Base-by-base conservation (phyloP, 92 coral and sea anemone species). In the Epizoanthus rinbou region DNA sequence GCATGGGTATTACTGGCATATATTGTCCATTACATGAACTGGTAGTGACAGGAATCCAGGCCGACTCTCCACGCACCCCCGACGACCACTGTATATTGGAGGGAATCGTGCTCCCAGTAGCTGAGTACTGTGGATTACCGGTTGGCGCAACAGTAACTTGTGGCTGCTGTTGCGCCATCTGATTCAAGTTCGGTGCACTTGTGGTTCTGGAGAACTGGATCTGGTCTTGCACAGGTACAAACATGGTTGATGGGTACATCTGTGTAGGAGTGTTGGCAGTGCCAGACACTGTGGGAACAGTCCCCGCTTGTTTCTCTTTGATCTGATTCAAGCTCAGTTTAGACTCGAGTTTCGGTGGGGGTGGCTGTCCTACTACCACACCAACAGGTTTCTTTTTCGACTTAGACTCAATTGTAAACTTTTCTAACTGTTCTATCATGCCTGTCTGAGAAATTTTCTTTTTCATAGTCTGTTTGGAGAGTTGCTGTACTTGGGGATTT, bases 241-340 rank as follows among this genome's bases (percentile, higher is more conserved):
- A 78, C 25, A 78, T 62, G 41, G 25, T 21, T n/a, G 41, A 71
- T 21, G 70, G 47, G 45, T 59, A 78, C 53, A 78, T 63, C 71
- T 62, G 82, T 8, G 58, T 78, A 41, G 87, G 78, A 65, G 82
- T 82, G 69, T 87, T 82, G 69, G 57, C 43, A 8, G 82, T 11
- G 33, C 67, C 62, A 64, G 67, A 41, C 57, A 39, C 70, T 31
- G 75, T 80, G 23, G 59, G 54, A 31, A 43, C 73, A 24, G 76
- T 80, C 52, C 78, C 69, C 3, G 83, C 76, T 17, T 93, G 98
- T 37, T 93, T 91, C 85, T 88, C 95, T 57, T 93, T 93, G 60
- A 93, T 91, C 85, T 93, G 98, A 72, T 93, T 93, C 24, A 93
- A 72, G 83, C 98, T 93, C 85, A 93, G 47, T 64, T 93, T 93